Base-by-base conservation (phyloP, 2,797 vertebrate genomes). In the Lateolabrax maculatus region DNA sequence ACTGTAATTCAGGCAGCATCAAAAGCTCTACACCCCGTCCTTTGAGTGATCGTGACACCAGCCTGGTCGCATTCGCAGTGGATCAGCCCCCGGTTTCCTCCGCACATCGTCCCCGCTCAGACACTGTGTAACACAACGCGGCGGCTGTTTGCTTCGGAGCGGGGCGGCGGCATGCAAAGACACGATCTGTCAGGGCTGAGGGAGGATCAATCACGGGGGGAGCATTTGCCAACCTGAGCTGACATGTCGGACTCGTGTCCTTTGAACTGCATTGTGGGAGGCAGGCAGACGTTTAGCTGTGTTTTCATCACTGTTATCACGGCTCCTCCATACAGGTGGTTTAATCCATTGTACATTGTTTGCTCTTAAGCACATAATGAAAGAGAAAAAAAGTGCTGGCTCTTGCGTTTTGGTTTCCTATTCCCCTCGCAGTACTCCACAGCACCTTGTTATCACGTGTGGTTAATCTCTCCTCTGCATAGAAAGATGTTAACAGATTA, bases 191-290 rank as follows among this genome's bases (percentile, higher is more conserved):
- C 79, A 71, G 83, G 79, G 71, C 76, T 10, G 66, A 60, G 83
- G 79, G 84, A 83, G 70, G 89, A 93, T 92, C 87, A 90, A 89
- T 92, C 84, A 65, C 13, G 19, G 23, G 13, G 23, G n/a, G 55
- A 60, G 81, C 55, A 0, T 79, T 87, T 2, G 74, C 85, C 80
- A 60, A 90, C 93, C 78, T 92, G 93, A 93, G 78, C 87, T 11
- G 75, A 91, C 93, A 93, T 3, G 92, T 90, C n/a, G 53, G 46
- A 48, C 65, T 57, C 66, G 0, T 49, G 55, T 2, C 76, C 87
- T 90, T 92, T 92, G 88, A 91, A 91, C 49, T 80, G 87, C 89
- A 71, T 83, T 88, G 87, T 91, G 91, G 89, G 91, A 92, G 93
- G 85, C 81, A 57, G 80, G 36, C 81, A 57, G 80, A 36, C 72